Evolutionary conservation across 1,140 invertebrate species (phyloP).

Genomic region (Drosophila subpulchrella): DNA sequence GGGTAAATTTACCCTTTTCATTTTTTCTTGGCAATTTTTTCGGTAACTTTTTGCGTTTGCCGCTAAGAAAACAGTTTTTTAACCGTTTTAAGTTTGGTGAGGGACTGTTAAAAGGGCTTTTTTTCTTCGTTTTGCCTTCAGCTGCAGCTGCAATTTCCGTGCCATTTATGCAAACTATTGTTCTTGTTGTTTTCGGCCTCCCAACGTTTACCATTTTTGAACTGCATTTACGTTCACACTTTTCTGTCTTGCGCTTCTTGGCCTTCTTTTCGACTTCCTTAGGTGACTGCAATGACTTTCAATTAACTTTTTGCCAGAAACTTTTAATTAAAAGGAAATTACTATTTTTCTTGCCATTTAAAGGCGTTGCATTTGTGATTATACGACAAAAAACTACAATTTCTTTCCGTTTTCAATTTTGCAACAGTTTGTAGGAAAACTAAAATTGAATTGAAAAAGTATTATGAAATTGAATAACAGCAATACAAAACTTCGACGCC

Average conservation of each 20-base stretch:
- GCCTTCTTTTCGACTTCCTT: constrained; percentile 6
- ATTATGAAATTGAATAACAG: constrained; percentile 25
- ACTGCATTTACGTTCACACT: constrained; percentile 43
- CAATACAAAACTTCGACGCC: constrained; percentile 23
- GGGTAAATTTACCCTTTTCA: not conserved
- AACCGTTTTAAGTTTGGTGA: constrained; percentile 40
- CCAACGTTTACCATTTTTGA: constrained; percentile 16
- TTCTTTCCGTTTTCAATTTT: not conserved
- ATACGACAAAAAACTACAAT: not conserved
- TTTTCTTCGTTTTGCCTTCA: constrained; percentile 21
- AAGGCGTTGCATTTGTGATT: constrained; percentile 21
- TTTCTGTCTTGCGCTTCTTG: constrained; percentile 15
- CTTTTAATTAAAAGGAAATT: constrained; percentile 40
- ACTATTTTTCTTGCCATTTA: constrained; percentile 6
- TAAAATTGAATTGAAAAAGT: constrained; percentile 33
- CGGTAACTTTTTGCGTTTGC: constrained; percentile 24
- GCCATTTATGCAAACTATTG: constrained; percentile 56
- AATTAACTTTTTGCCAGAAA: constrained; percentile 37
- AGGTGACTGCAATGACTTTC: constrained; percentile 30
- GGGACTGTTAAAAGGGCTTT: constrained; percentile 9
- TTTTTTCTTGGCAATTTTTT: constrained; percentile 8
- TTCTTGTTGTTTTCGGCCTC: constrained; percentile 17
- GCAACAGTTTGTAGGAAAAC: constrained; percentile 9
- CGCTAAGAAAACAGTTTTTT: constrained; percentile 56
- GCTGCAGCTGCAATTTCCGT: constrained; percentile 56